phyloP scores from a whole-genome alignment of 2,888 invertebrate genomes.

The Andrena marginata region DNA sequence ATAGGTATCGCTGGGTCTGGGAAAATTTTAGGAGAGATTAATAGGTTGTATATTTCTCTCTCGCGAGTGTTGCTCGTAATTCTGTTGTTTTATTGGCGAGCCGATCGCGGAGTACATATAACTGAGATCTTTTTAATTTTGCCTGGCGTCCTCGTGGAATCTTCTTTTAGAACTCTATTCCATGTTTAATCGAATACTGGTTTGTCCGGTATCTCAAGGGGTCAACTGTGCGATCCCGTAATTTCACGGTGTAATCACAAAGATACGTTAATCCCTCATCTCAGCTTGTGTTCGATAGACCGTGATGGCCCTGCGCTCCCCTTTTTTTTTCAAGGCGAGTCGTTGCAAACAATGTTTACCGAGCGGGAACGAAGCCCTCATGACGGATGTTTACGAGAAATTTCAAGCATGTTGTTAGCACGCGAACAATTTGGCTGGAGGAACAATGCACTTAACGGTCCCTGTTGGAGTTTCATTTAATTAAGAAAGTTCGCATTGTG shows the following conservation, averaged over 20 bases:
- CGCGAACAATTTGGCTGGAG: conserved; percentile 20
- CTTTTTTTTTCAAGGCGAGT: not conserved
- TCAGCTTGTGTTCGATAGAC: too few species aligned
- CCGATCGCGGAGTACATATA: not conserved
- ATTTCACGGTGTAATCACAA: too few species aligned
- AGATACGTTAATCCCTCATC: too few species aligned
- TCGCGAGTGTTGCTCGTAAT: not conserved
- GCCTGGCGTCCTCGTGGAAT: too few species aligned
- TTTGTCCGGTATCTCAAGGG: too few species aligned
- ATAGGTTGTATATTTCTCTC: not conserved
- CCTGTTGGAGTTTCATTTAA: conserved; percentile 49
- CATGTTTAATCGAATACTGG: too few species aligned
- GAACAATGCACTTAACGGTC: conserved; percentile 43
- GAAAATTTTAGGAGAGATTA: not conserved
- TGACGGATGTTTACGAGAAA: conserved; percentile 23
- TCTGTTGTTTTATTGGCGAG: not conserved
- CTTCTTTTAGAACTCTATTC: too few species aligned
- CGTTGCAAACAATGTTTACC: not conserved
- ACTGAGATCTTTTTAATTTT: not conserved
- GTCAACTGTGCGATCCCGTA: too few species aligned
- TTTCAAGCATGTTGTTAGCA: conserved; percentile 13
- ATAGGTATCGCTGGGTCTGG: conserved; percentile 19
- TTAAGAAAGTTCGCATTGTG: conserved; percentile 49
- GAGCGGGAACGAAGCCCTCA: not conserved
- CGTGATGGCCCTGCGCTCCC: not conserved